Evolutionary conservation across 2,797 vertebrate genomes (phyloP), one percentile per base, ranked within the genome.

Genomic region (Toxotes lorentzi): DNA sequence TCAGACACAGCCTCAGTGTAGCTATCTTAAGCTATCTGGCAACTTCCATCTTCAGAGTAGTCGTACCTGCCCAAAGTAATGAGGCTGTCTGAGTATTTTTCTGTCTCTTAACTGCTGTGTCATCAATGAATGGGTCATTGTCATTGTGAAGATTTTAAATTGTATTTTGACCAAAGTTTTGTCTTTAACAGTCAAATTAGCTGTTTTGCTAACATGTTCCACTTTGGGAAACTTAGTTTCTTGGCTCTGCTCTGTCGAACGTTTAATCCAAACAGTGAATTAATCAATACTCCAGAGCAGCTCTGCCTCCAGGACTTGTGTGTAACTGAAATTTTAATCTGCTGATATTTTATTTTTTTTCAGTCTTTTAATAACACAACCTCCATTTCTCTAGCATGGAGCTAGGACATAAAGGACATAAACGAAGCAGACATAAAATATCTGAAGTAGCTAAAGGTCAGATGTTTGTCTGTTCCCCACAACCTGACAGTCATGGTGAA

Each of bases 161-260:
- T 14, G 24, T 34, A 32, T 23, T 32, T 43, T 0, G 12, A 65
- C 72, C 59, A 70, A 70, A 70, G 24, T 35, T 74, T 35, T 30
- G 60, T 45, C 32, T 45, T 12, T 8, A 24, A 9, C 7, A 35
- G 45, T 48, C 12, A 54, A n/a, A 74, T 53, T 27, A 27, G 38
- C 7, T 34, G 4, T 2, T 16, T 43, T 13, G 24, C 43, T 27
- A 32, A 17, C 43, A 14, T 43, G 14, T 16, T 32, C 30, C 50
- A 16, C n/a, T 21, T 1, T 9, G 9, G 38, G 30, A 35, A 43
- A 53, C 6, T 2, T 19, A 2, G 40, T 41, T 59, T 24, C 5
- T 47, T 51, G 71, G 67, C 77, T 84, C 71, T 47, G 40, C 38
- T 65, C 48, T 68, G 34, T 17, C 30, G 19, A 43, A 24, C 38